Evolutionary conservation across 2,113 vertebrate genomes (phyloP), one percentile per base, ranked within the genome.

Genomic region (Phrynocephalus versicolor): DNA sequence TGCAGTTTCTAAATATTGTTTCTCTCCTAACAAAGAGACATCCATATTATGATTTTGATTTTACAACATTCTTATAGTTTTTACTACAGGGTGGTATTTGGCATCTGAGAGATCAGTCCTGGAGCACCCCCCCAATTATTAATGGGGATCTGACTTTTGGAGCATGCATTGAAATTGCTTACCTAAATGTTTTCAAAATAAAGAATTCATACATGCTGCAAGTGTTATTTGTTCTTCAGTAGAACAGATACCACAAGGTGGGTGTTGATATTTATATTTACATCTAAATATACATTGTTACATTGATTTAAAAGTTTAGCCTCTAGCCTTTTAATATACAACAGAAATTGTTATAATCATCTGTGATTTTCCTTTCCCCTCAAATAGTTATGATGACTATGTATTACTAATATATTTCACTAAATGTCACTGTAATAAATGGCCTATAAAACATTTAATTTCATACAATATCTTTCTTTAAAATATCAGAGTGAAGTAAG

Each of bases 381-480:
- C 1, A 5, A 51, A 15, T 41, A 16, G 7, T 13, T 79, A 18
- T n/a, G 81, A 74, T 83, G 83, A 64, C 1, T 1, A 67, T 58
- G 55, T 1, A 58, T 89, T 35, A 0, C 12, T 88, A n/a, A 81
- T 82, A 67, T 64, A 83, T 65, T 9, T 88, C 65, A 81, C 80
- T 84, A 88, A 86, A 81, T 75, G 14, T 2, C 67, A 85, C 10
- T 45, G 15, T 58, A 87, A 77, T 5, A 71, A 84, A 27, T 84
- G 27, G 9, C 13, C 3, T 85, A 72, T n/a, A 75, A 88, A 82
- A 33, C 1, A 79, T 84, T 81, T 81, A 76, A 83, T 83, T 85
- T 80, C 60, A 87, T 57, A 45, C 1, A 71, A 65, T 77, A 69
- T 79, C 25, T 6, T 82, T 84, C 79, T 86, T 90, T 79, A 79